Conservation (phyloP, 2,797 vertebrate genomes). For the Tinamus major region DNA sequence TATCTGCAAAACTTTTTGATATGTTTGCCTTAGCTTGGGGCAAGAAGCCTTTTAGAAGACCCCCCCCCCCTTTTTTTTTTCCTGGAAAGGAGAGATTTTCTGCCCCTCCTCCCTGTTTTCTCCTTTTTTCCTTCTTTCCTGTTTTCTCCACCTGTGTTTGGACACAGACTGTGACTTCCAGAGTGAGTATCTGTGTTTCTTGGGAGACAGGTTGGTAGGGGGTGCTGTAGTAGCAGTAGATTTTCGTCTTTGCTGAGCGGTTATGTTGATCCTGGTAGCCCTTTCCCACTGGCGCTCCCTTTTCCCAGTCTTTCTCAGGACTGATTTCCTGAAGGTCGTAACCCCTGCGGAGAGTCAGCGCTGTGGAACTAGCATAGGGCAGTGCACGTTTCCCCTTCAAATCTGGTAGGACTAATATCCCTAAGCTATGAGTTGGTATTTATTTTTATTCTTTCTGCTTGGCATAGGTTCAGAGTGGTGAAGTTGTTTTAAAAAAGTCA, state of each 20-base stretch:
- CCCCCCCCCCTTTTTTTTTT: neutral
- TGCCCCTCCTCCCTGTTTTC: neutral
- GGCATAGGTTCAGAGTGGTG: constrained; percentile 2
- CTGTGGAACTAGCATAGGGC: neutral
- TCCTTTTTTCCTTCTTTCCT: too few relatives aligned
- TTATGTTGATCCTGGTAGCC: neutral
- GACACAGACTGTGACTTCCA: accelerated
- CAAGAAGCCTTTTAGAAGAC: neutral
- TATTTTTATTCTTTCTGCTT: neutral
- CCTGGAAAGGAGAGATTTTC: neutral
- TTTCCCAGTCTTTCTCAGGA: neutral
- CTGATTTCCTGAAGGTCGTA: neutral
- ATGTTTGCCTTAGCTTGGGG: neutral
- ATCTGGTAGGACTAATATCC: neutral
- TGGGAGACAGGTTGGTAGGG: neutral
- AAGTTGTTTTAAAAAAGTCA: constrained; percentile 51
- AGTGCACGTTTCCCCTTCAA: neutral
- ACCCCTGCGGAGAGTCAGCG: neutral
- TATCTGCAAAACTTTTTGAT: neutral
- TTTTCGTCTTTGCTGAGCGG: neutral
- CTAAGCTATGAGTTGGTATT: neutral
- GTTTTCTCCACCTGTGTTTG: neutral
- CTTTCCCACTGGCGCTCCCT: neutral
- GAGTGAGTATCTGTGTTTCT: neutral
- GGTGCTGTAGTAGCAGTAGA: neutral